A percentile compares a stretch with the other conserved stretches of the same genome.
Conservation (phyloP, 2,888 invertebrate genomes). For the Uropetala carovei region DNA sequence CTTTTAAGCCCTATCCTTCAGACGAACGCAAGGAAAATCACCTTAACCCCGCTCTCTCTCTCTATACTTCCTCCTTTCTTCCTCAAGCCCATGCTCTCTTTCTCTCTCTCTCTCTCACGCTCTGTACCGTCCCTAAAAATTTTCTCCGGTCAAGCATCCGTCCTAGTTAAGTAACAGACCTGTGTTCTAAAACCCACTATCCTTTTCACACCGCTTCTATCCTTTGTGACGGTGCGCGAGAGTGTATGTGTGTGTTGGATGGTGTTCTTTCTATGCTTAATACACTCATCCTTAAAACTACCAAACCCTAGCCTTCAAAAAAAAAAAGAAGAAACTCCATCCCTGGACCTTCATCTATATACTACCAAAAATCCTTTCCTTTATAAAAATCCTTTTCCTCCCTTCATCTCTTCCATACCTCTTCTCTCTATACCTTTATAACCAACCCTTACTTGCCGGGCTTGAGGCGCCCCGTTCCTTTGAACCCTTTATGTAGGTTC, state of each 20-base stretch:
- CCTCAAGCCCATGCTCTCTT: too few species aligned
- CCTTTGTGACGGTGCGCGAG: constrained; percentile 10
- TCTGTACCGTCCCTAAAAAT: constrained; percentile 13
- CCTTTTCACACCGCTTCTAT: not conserved
- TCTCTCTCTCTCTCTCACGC: too few species aligned
- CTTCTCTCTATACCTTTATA: not conserved
- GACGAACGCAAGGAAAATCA: constrained; percentile 33
- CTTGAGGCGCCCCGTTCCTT: too few species aligned
- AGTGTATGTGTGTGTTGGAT: too few species aligned
- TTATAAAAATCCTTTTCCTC: not conserved
- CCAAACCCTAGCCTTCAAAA: not conserved
- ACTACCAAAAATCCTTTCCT: not conserved
- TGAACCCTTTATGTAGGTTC: not conserved
- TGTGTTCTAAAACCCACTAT: not conserved
- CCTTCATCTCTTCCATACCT: not conserved
- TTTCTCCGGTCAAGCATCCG: constrained; percentile 27
- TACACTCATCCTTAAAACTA: not conserved
- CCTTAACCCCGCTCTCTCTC: constrained; percentile 26
- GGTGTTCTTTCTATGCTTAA: not conserved
- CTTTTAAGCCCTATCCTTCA: constrained; percentile 2
- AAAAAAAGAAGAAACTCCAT: too few species aligned
- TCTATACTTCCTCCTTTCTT: not conserved
- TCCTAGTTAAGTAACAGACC: constrained; percentile 19
- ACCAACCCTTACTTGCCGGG: not conserved
- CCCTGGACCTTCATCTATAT: not conserved